Percentiles rank a stretch among this genome's conserved stretches.
Conservation (phyloP, 2,888 invertebrate species). For the Venusia cambrica region DNA sequence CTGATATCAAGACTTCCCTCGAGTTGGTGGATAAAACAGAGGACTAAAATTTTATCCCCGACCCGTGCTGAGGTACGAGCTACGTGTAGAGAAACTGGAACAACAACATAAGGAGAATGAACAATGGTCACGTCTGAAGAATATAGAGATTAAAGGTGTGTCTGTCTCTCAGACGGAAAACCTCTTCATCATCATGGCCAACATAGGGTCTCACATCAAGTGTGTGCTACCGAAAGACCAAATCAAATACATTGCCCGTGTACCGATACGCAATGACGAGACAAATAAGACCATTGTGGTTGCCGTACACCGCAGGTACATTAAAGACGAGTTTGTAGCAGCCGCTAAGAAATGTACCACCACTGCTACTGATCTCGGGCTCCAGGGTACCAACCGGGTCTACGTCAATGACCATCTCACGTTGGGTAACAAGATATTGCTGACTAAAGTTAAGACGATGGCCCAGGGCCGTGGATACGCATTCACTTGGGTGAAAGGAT, state of each 20-base stretch:
- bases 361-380: slow-evolving; percentile 13
- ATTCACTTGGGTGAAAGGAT: too few relatives aligned
- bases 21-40: not conserved
- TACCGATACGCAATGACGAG: slow-evolving; percentile 13
- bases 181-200: slow-evolving; percentile 7
- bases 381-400: slow-evolving; percentile 17
- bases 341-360: slow-evolving; percentile 16
- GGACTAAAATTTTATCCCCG: too few relatives aligned
- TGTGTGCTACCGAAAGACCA: slow-evolving; percentile 12
- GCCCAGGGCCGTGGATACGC: too few relatives aligned
- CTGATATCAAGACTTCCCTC: not conserved
- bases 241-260: slow-evolving; percentile 15
- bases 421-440: slow-evolving; percentile 22
- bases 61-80: too few relatives aligned
- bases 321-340: too few relatives aligned
- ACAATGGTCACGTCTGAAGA: not conserved
- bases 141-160: not conserved
- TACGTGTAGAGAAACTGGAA: not conserved
- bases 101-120: not conserved
- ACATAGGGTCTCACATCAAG: slow-evolving; percentile 9
- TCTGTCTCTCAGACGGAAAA: slow-evolving; percentile 12
- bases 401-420: slow-evolving; percentile 31
- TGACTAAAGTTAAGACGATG: too few relatives aligned
- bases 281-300: slow-evolving; percentile 15
- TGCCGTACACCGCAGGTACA: too few relatives aligned